Conservation (phyloP, 2,797 vertebrate species). For the Phrynocephalus vlangalii region DNA sequence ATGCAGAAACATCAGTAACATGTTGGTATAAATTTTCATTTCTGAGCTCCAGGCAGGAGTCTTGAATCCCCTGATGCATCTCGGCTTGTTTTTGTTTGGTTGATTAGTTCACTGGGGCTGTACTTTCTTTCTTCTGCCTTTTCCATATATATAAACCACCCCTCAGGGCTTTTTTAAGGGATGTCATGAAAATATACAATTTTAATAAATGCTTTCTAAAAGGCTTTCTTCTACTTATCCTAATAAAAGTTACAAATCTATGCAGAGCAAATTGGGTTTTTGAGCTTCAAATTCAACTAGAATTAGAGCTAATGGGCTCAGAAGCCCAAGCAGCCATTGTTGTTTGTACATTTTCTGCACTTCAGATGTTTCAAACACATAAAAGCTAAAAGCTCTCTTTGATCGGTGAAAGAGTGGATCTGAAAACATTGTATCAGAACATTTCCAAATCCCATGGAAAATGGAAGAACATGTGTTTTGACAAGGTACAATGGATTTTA, state of each 20-base stretch:
- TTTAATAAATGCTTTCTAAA: constrained; percentile 4
- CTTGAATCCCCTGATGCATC: too few relatives aligned
- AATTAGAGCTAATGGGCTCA: not conserved
- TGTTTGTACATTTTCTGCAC: constrained; percentile 26
- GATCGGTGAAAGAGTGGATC: constrained; percentile 7
- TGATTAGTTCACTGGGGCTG: not conserved
- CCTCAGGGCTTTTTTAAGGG: not conserved
- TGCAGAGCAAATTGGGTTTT: not conserved
- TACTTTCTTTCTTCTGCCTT: not conserved
- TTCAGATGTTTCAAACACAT: constrained; percentile 21
- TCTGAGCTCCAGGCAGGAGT: not conserved
- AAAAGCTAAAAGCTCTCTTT: constrained; percentile 28
- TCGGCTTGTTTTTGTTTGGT: not conserved
- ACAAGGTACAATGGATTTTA: not conserved
- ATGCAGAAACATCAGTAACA: too few relatives aligned
- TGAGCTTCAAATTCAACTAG: constrained; percentile 1
- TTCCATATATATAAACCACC: not conserved
- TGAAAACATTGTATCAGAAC: constrained; percentile 1
- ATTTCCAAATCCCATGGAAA: constrained; percentile 4
- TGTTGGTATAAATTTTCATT: not conserved
- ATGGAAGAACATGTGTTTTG: constrained; percentile 21
- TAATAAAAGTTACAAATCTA: not conserved
- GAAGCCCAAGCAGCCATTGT: constrained; percentile 3
- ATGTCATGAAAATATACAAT: not conserved
- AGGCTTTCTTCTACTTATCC: not conserved